Evolutionary conservation across 2,888 invertebrate species (phyloP), one percentile per base, ranked within the genome.

Genomic region (Ellobium chinense): DNA sequence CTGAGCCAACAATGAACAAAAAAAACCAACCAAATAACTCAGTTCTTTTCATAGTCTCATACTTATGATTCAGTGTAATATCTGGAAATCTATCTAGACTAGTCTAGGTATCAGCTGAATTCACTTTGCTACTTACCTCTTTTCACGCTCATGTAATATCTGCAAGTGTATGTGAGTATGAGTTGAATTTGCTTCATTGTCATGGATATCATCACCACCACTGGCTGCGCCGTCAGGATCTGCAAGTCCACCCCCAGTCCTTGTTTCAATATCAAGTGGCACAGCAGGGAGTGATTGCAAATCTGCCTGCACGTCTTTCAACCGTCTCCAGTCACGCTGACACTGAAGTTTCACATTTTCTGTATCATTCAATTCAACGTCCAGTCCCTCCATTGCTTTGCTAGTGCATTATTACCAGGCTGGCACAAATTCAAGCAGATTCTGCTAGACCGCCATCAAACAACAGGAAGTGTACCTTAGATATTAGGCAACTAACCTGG

Each of bases 111-210:
- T n/a, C n/a, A n/a, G n/a, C n/a, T n/a, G n/a, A n/a, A n/a, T n/a
- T n/a, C n/a, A n/a, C n/a, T n/a, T n/a, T n/a, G n/a, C n/a, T n/a
- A 70, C 14, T 58, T 60, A 73, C 73, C 73, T 73, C 36, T 73
- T 73, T 27, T 73, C 73, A 24, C 3, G 60, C 27, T 60, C 73
- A 9, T 60, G 73, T 27, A 73, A 36, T 37, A 58, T 36, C n/a
- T 73, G 73, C 14, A 27, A 2, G 1, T 7, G 24, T 18, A 60
- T 54, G 31, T 14, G 1, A 39, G 27, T 68, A 27, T n/a, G n/a
- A n/a, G n/a, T n/a, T n/a, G n/a, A n/a, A n/a, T n/a, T n/a, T n/a
- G n/a, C n/a, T n/a, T n/a, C 21, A 68, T 34, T 24, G 27, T 27
- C 62, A 12, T 24, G 62, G n/a, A 14, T 24, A 9, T 24, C 62